These are phyloP conservation scores for Pipra filicauda DNA, from an alignment of 2,113 vertebrate genomes.

Conservation along the genomic window DNA sequence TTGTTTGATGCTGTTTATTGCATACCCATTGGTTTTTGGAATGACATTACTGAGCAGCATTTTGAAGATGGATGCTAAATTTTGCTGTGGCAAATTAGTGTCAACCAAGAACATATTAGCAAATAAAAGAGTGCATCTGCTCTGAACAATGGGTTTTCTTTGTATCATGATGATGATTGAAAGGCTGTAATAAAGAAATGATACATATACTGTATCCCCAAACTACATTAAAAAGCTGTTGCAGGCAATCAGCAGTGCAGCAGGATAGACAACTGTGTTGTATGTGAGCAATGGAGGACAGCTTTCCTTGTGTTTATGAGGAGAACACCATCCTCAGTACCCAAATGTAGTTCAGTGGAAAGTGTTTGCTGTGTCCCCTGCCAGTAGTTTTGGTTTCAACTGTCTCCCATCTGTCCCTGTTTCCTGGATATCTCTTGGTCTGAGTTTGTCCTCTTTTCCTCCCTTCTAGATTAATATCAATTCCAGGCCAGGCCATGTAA, in stretches of 20 bases:
- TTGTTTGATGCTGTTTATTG: constrained; percentile 32
- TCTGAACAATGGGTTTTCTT: constrained; percentile 25
- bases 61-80: constrained; percentile 32
- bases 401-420: not conserved
- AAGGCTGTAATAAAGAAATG: constrained; percentile 44
- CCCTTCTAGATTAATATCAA: constrained; percentile 9
- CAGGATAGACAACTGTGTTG: not conserved
- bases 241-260: not conserved
- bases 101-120: constrained; percentile 52
- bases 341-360: not conserved
- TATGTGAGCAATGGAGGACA: not conserved
- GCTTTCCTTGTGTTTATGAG: not conserved
- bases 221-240: constrained; percentile 44
- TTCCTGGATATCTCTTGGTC: constrained; percentile 7
- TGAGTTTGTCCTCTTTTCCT: not conserved
- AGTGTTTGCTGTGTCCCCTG: not conserved
- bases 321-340: not conserved
- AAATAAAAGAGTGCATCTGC: constrained; percentile 55
- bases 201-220: constrained; percentile 30
- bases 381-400: not conserved
- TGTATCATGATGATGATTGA: constrained; percentile 41
- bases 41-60: constrained; percentile 31
- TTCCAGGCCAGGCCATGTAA: constrained; percentile 16
- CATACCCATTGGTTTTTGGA: constrained; percentile 29
- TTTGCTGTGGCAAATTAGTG: constrained; percentile 28